phyloP scores from a whole-genome alignment of 2,113 vertebrate genomes.

The Archocentrus centrarchus region DNA sequence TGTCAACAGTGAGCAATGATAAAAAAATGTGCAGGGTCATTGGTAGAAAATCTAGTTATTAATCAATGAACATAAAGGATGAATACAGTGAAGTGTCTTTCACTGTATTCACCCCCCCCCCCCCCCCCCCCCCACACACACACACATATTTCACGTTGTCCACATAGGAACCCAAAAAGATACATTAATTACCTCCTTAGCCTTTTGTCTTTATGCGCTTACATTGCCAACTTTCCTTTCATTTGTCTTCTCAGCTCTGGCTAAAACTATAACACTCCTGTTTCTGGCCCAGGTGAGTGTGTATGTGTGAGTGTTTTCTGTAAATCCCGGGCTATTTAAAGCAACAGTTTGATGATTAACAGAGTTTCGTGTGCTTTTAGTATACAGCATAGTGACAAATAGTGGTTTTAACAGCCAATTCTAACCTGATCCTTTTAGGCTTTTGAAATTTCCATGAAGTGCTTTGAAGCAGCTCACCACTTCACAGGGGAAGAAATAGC shows the following conservation, averaged over 20 bases:
- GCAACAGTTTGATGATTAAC: slow-evolving; percentile 21
- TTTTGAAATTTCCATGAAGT: slow-evolving; percentile 16
- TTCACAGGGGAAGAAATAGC: background rate
- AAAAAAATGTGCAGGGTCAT: background rate
- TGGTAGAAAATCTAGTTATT: background rate
- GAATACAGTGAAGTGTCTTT: background rate
- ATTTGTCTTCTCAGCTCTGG: slow-evolving; percentile 43
- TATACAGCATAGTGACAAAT: slow-evolving; percentile 20
- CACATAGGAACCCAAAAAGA: background rate
- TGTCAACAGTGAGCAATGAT: background rate
- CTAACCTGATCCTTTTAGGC: slow-evolving; percentile 21
- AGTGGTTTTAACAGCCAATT: slow-evolving; percentile 5
- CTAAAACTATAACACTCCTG: background rate
- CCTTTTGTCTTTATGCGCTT: background rate
- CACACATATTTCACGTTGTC: background rate
- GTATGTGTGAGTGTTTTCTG: slow-evolving; percentile 17
- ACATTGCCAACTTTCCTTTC: slow-evolving; percentile 27
- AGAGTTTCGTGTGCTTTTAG: background rate
- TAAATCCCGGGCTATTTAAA: slow-evolving; percentile 20
- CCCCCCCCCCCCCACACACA: no score
- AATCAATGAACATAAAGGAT: slow-evolving; percentile 13
- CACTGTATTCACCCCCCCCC: background rate
- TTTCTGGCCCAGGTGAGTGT: slow-evolving; percentile 10
- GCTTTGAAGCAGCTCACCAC: slow-evolving; percentile 12
- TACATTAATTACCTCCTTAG: slow-evolving; percentile 2